A percentile compares a stretch with the other conserved stretches of the same genome.
Evolutionary conservation across 2,797 vertebrate species (phyloP).

Genomic region (Paramormyrops hopkinsi): DNA sequence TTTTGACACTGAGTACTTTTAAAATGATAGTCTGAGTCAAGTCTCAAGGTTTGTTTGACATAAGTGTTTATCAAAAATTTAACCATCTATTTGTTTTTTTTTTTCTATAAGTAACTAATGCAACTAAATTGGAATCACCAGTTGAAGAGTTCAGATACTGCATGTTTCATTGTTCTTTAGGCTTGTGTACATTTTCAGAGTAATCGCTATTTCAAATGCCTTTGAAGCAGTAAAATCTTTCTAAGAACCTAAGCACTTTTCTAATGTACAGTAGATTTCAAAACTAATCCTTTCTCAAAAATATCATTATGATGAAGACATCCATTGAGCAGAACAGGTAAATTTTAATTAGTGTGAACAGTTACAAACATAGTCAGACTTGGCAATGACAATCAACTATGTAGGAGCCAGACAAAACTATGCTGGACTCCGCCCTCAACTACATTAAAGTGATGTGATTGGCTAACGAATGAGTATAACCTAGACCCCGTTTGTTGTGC

Average conservation of each 20-base stretch:
- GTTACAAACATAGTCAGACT: not conserved
- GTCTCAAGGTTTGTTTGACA: not conserved
- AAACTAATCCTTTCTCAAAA: not conserved
- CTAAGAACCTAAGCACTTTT: not conserved
- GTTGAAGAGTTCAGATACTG: not conserved
- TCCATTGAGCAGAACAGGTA: not conserved
- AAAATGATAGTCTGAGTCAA: not conserved
- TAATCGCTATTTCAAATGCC: not conserved
- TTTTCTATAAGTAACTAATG: not conserved
- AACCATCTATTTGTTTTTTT: not conserved
- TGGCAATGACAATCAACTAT: not conserved
- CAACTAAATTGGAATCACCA: not conserved
- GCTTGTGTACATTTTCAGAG: not conserved
- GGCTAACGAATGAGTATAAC: not conserved
- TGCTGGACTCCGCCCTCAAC: not conserved
- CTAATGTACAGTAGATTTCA: not conserved
- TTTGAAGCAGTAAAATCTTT: not conserved
- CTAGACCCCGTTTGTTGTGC: not conserved
- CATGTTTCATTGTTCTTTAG: not conserved
- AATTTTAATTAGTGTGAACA: not conserved
- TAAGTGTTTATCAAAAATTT: not conserved
- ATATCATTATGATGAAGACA: not conserved
- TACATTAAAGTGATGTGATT: not conserved
- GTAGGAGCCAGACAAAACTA: not conserved
- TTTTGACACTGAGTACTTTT: not conserved